A percentile compares a stretch with the other conserved stretches of the same genome.
phyloP scores from a whole-genome alignment of 1,140 invertebrate species.

The Zophobas atratus region DNA sequence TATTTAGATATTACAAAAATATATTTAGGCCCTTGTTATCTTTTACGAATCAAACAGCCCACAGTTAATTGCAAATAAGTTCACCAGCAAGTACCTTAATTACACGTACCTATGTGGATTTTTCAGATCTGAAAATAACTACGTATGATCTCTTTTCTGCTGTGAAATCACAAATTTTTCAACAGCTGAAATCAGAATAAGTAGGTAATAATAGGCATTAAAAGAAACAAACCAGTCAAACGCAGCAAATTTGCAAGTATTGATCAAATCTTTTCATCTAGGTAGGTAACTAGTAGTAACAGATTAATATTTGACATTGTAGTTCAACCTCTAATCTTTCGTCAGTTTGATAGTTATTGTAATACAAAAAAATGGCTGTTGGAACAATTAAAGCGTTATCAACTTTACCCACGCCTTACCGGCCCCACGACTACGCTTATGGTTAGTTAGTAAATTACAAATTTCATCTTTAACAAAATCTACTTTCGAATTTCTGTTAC shows the following conservation, averaged over 20 bases:
- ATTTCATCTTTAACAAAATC: not conserved
- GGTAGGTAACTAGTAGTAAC: not conserved
- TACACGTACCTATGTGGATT: too few species aligned
- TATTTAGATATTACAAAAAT: too few species aligned
- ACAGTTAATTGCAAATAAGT: too few species aligned
- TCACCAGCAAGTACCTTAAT: too few species aligned
- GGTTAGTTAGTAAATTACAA: constrained; percentile 52
- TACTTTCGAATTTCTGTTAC: constrained; percentile 35
- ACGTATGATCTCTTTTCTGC: too few species aligned
- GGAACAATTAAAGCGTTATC: constrained; percentile 26
- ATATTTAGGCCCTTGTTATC: too few species aligned
- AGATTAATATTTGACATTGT: not conserved
- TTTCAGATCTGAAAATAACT: too few species aligned
- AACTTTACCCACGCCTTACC: constrained; percentile 46
- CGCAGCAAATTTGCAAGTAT: not conserved
- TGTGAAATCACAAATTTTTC: too few species aligned
- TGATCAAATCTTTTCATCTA: constrained; percentile 7
- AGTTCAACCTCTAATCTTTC: not conserved
- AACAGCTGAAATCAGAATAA: too few species aligned
- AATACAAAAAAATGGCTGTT: constrained; percentile 10
- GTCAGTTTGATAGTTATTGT: constrained; percentile 4
- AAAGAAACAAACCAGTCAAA: not conserved
- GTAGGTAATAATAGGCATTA: too few species aligned
- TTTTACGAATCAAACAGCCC: too few species aligned
- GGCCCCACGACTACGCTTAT: constrained; percentile 60